Evolutionary conservation across 1,140 invertebrate species (phyloP).

Genomic region (Drosophila malerkotliana): DNA sequence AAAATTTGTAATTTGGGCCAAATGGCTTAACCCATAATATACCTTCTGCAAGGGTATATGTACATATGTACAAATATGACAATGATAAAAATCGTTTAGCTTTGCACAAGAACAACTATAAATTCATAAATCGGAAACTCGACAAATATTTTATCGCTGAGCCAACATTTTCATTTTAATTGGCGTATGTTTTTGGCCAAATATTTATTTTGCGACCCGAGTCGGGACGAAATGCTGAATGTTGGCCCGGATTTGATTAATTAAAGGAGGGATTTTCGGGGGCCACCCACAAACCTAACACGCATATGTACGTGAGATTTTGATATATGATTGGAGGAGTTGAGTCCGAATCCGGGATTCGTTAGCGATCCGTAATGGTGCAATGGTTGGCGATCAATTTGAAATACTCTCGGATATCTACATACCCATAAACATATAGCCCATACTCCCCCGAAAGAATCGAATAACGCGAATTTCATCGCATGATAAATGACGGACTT

Average conservation of each 20-base stretch:
- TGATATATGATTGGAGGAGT: conserved; percentile 64
- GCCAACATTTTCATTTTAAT: conserved; percentile 71
- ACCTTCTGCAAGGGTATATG: neutral
- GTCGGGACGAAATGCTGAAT: conserved; percentile 6
- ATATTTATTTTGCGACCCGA: conserved; percentile 27
- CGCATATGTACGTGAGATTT: conserved; percentile 72
- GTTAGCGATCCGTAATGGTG: conserved; percentile 28
- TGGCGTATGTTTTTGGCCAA: conserved; percentile 55
- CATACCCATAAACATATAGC: neutral
- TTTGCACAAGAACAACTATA: neutral
- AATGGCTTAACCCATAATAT: too few species aligned
- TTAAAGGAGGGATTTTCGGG: conserved; percentile 50
- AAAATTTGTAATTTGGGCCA: too few species aligned
- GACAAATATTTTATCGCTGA: conserved; percentile 49
- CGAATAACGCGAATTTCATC: conserved; percentile 61
- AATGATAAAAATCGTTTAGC: conserved; percentile 4
- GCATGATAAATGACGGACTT: conserved; percentile 79
- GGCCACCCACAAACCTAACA: conserved; percentile 65
- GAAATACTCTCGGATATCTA: neutral
- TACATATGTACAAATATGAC: neutral
- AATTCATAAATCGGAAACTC: conserved; percentile 19
- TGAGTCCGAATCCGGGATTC: neutral
- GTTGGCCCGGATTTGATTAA: conserved; percentile 57
- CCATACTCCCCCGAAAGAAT: conserved; percentile 4
- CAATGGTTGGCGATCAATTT: conserved; percentile 29